Conservation (phyloP, 2,888 invertebrate genomes). For the Altica lythri region DNA sequence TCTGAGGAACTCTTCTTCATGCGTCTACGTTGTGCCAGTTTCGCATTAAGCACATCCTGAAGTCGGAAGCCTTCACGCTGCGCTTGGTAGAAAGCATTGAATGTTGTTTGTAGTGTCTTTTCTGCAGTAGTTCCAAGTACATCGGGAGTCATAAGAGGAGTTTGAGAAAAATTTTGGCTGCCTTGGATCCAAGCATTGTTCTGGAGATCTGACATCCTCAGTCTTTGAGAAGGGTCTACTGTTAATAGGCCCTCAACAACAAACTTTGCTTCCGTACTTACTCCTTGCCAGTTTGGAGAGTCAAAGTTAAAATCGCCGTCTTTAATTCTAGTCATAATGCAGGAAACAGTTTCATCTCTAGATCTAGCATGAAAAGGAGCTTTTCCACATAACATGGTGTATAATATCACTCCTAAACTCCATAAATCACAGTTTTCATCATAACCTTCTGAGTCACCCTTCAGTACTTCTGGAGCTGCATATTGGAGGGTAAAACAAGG, state of each 20-base stretch:
- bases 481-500: constrained; percentile 95
- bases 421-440: constrained; percentile 94
- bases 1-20: constrained; percentile 62
- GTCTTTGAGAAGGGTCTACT: constrained; percentile 74
- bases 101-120: constrained; percentile 66
- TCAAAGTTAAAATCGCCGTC: constrained; percentile 79
- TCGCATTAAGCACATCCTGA: constrained; percentile 72
- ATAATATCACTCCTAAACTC: constrained; percentile 91
- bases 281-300: constrained; percentile 69
- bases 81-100: constrained; percentile 71
- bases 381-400: constrained; percentile 75
- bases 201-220: constrained; percentile 70
- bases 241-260: constrained; percentile 77
- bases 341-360: constrained; percentile 72
- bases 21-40: constrained; percentile 70
- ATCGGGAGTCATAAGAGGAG: constrained; percentile 67
- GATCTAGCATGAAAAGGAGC: constrained; percentile 78
- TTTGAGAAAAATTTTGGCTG: constrained; percentile 56
- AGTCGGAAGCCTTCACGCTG: constrained; percentile 74
- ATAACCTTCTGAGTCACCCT: constrained; percentile 70
- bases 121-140: constrained; percentile 57
- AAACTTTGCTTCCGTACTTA: constrained; percentile 76
- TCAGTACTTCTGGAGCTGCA: constrained; percentile 92
- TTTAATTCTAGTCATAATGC: constrained; percentile 80
- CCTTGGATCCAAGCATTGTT: constrained; percentile 70